Evolutionary conservation across 2,797 vertebrate genomes (phyloP).

Genomic region (Martes flavigula): DNA sequence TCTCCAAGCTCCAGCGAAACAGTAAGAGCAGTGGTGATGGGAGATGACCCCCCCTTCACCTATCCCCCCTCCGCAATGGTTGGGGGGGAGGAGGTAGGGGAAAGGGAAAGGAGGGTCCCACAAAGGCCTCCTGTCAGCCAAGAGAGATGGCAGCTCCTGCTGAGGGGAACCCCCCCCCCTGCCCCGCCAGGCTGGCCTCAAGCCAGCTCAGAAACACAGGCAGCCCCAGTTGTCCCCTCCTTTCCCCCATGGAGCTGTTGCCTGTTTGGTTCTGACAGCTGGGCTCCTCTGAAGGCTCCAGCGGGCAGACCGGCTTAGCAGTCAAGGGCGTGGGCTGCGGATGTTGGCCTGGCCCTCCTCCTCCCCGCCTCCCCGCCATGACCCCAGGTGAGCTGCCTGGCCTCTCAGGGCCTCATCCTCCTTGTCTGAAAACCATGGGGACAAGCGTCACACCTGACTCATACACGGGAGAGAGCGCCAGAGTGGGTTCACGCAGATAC

Average conservation of each 20-base stretch:
- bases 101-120: background rate
- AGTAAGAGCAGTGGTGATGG: slow-evolving; percentile 12
- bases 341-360: background rate
- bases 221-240: background rate
- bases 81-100: background rate
- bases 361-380: background rate
- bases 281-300: background rate
- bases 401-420: background rate
- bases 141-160: background rate
- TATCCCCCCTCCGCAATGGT: background rate
- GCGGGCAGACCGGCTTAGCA: background rate
- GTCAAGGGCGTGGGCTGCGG: background rate
- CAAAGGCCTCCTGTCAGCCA: background rate
- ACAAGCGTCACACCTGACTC: background rate
- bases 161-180: background rate
- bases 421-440: background rate
- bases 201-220: background rate
- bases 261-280: background rate
- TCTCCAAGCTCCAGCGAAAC: slow-evolving; percentile 23
- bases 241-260: background rate
- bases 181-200: background rate
- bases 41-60: background rate
- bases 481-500: background rate
- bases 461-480: background rate
- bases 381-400: background rate